Evolutionary conservation across 1,140 invertebrate genomes (phyloP).

Genomic region (Neelides sp.): DNA sequence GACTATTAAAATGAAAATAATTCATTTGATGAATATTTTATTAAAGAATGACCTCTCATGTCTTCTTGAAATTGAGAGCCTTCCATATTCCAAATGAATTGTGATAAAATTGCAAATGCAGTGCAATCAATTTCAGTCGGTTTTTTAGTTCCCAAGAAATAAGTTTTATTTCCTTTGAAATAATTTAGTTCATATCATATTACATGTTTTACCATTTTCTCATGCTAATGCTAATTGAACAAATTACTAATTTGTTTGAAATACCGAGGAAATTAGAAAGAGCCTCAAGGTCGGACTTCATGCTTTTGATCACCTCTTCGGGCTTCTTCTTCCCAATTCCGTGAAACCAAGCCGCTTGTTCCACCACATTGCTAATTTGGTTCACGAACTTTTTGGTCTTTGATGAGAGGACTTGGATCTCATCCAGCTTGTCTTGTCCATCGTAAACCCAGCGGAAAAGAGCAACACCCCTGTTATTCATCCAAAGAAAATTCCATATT

Average conservation of each 20-base stretch:
- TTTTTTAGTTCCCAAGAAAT: slow-evolving; percentile 34
- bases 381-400: slow-evolving; percentile 11
- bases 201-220: too few species aligned
- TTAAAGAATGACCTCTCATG: slow-evolving; percentile 22
- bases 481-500: too few species aligned
- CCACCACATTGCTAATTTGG: slow-evolving; percentile 10
- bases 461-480: slow-evolving; percentile 18
- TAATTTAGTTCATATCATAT: neutral
- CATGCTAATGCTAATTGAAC: neutral
- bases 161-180: slow-evolving; percentile 35
- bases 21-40: neutral
- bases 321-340: slow-evolving; percentile 24
- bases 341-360: slow-evolving; percentile 25
- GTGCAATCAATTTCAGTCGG: slow-evolving; percentile 38
- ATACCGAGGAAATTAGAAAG: slow-evolving; percentile 20
- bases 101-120: slow-evolving; percentile 38
- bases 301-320: slow-evolving; percentile 8
- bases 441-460: slow-evolving; percentile 23
- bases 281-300: slow-evolving; percentile 12
- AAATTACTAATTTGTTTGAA: neutral
- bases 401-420: slow-evolving; percentile 17
- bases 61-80: slow-evolving; percentile 31
- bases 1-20: neutral
- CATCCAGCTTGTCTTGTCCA: slow-evolving; percentile 5
- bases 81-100: slow-evolving; percentile 36